Base-by-base conservation (phyloP, 1,140 invertebrate genomes). In the Diorhabda elongata region DNA sequence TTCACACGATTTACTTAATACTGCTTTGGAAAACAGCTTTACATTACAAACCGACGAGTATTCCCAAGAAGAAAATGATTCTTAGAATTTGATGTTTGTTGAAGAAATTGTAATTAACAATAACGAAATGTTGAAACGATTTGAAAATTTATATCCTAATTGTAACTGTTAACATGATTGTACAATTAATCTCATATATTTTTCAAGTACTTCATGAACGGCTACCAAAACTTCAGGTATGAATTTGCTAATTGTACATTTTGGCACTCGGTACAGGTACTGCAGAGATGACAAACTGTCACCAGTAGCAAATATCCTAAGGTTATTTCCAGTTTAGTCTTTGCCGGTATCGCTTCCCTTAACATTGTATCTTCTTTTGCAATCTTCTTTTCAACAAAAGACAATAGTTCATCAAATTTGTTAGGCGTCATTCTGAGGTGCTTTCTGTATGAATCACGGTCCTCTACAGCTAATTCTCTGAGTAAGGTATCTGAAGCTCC, bases 201-300 rank as follows among this genome's bases (percentile, higher is more conserved):
- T 9, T 52, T 52, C 45, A 5, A 52, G 45, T 52, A 9, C 45
- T 52, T 52, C 45, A 5, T 9, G 8, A 52, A 67, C 61, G 6
- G 43, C 66, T 44, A 45, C 45, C 61, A 58, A 67, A 44, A 67
- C 66, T 60, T 67, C 66, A 9, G 66, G 66, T 6, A 67, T n/a
- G 44, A 67, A 67, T 45, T 58, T 56, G 47, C 60, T 57, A n/a
- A 68, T 68, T 26, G 60, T n/a, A n/a, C n/a, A n/a, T n/a, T n/a
- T n/a, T n/a, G n/a, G n/a, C n/a, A n/a, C n/a, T n/a, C n/a, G n/a
- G n/a, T n/a, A n/a, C n/a, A n/a, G n/a, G n/a, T n/a, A n/a, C 41
- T 59, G 44, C 44, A 68, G 26, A 8, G 60, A 9, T 45, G 9
- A n/a, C 11, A 56, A 64, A 11, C 9, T 41, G 42, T 67, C 44